These are phyloP conservation scores for Mus pahari DNA, from an alignment of 2,113 vertebrate species.

Conservation along the genomic window DNA sequence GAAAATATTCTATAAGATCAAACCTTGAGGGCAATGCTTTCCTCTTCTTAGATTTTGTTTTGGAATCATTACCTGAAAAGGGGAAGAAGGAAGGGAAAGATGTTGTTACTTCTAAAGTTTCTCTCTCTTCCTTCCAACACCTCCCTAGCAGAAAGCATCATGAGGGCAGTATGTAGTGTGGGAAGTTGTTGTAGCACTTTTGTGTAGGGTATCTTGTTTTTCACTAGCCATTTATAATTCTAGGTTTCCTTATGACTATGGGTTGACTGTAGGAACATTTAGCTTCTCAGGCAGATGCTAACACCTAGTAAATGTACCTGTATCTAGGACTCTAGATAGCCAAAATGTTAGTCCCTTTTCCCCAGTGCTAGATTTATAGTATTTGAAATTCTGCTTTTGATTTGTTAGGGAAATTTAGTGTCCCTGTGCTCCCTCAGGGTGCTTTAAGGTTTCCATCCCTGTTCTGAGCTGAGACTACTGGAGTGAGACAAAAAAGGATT, in stretches of 20 bases:
- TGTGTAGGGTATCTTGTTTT: neutral
- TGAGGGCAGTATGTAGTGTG: neutral
- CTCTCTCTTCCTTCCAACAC: neutral
- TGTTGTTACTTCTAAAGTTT: neutral
- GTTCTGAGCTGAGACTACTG: neutral
- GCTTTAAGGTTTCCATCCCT: neutral
- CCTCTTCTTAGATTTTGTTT: neutral
- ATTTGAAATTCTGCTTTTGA: conserved; percentile 23
- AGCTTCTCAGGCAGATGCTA: neutral
- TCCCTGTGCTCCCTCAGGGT: neutral
- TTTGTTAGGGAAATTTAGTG: conserved; percentile 26
- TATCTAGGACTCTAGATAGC: neutral
- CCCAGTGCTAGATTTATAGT: neutral
- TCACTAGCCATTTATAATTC: neutral
- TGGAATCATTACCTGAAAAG: neutral
- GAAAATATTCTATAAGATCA: neutral
- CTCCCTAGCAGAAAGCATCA: neutral
- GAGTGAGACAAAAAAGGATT: neutral
- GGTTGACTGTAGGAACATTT: neutral
- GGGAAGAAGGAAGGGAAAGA: conserved; percentile 46
- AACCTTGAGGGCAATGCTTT: neutral
- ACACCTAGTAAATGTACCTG: neutral
- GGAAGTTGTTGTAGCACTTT: neutral
- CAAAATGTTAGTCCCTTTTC: neutral
- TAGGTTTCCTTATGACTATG: neutral